Conservation (phyloP, 2,113 vertebrate species). For the Alethe castanea region DNA sequence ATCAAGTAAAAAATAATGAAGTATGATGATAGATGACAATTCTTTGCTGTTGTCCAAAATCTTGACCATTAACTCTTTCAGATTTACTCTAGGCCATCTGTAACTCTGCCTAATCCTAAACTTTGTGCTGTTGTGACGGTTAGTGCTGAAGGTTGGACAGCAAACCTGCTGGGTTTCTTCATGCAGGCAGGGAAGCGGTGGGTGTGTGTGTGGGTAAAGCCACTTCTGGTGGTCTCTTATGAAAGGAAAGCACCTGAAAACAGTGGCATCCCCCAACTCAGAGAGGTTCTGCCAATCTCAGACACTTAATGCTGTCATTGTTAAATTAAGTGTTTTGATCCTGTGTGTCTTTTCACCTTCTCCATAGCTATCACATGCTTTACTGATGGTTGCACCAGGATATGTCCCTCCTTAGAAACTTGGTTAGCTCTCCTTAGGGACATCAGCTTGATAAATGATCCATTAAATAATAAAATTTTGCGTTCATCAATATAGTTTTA, state of each 20-base stretch:
- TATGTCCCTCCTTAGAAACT: neutral
- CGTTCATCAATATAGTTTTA: neutral
- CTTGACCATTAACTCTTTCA: neutral
- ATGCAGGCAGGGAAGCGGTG: neutral
- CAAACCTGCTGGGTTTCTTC: neutral
- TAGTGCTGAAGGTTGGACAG: neutral
- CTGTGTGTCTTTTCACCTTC: neutral
- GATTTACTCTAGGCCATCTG: neutral
- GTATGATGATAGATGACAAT: neutral
- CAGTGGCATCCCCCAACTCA: neutral
- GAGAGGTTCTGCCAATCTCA: neutral
- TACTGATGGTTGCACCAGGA: neutral
- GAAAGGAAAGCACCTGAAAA: neutral
- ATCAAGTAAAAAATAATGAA: neutral
- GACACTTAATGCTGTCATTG: neutral
- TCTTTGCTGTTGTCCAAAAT: neutral
- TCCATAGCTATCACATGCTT: neutral
- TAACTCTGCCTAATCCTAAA: neutral
- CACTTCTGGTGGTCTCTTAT: neutral
- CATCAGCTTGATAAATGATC: neutral
- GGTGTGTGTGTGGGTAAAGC: neutral
- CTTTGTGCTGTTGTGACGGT: neutral
- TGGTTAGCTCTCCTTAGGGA: neutral
- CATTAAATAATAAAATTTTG: neutral
- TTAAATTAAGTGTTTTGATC: neutral